Percentiles rank a stretch among this genome's conserved stretches.
These are phyloP conservation scores for Arnoldichthys spilopterus DNA, from an alignment of 2,797 vertebrate species.

Conservation along the genomic window DNA sequence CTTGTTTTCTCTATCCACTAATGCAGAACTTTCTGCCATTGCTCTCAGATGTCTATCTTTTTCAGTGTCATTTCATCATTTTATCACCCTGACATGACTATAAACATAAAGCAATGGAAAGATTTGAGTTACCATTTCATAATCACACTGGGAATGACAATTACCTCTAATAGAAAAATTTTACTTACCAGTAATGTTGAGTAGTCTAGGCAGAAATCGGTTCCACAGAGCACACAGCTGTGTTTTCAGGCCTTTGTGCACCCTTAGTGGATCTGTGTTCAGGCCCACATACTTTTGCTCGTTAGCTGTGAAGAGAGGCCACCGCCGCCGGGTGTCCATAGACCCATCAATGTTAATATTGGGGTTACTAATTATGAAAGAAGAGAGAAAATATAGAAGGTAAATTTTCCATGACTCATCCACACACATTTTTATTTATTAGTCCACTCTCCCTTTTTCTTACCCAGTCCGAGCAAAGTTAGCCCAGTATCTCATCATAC, in stretches of 20 bases:
- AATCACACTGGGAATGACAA: too few species aligned
- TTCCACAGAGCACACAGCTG: slow-evolving; percentile 94
- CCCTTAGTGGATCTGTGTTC: slow-evolving; percentile 80
- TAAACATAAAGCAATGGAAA: too few species aligned
- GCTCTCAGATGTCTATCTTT: neutral
- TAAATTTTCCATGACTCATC: neutral
- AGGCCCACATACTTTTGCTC: slow-evolving; percentile 85
- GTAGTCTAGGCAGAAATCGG: slow-evolving; percentile 88
- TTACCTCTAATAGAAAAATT: neutral
- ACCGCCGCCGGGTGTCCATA: slow-evolving; percentile 72
- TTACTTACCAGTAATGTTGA: slow-evolving; percentile 88
- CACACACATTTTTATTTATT: neutral
- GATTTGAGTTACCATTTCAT: too few species aligned
- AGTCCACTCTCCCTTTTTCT: slow-evolving; percentile 49
- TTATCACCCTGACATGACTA: neutral
- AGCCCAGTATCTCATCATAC: slow-evolving; percentile 93
- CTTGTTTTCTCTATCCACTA: too few species aligned
- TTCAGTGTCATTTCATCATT: neutral
- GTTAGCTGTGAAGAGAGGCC: slow-evolving; percentile 83
- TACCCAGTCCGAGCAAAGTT: slow-evolving; percentile 93
- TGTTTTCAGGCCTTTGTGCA: slow-evolving; percentile 82
- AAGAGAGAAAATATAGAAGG: neutral
- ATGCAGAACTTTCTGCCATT: neutral
- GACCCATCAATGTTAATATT: slow-evolving; percentile 77
- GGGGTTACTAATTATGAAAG: slow-evolving; percentile 77